phyloP scores from a whole-genome alignment of 2,888 invertebrate genomes.

The Gasteruption jaculator region DNA sequence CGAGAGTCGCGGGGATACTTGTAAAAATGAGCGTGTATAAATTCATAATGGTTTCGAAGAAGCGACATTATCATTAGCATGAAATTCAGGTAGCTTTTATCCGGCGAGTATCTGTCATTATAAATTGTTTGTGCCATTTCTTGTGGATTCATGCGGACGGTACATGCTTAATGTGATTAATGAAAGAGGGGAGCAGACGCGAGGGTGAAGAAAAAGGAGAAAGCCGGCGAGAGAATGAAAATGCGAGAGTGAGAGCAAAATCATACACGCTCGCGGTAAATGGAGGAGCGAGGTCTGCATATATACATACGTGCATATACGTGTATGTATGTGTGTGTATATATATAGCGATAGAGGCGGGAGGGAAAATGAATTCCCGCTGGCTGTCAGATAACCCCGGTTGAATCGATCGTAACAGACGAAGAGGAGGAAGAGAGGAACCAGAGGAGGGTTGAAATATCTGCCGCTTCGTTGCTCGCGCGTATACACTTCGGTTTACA shows the following conservation, averaged over 20 bases:
- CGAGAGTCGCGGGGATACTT: too few species aligned
- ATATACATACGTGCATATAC: conserved; percentile 5
- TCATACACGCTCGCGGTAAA: neutral
- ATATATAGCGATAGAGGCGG: conserved; percentile 16
- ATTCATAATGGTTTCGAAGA: neutral
- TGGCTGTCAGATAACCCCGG: conserved; percentile 40
- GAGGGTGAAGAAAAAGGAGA: conserved; percentile 12
- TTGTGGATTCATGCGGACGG: too few species aligned
- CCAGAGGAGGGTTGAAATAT: conserved; percentile 31
- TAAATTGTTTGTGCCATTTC: too few species aligned
- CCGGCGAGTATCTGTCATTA: too few species aligned
- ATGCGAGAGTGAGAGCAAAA: conserved; percentile 3
- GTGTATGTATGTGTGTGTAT: conserved; percentile 3
- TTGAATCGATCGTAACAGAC: conserved; percentile 45
- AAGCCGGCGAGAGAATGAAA: conserved; percentile 12
- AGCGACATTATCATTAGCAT: too few species aligned
- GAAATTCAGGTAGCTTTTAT: too few species aligned
- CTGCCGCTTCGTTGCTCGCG: conserved; percentile 29
- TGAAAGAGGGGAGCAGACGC: conserved; percentile 16
- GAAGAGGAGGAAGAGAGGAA: too few species aligned
- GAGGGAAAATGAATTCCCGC: conserved; percentile 42
- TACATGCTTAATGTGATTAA: conserved; percentile 25
- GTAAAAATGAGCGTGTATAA: neutral
- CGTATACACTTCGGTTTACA: too few species aligned
- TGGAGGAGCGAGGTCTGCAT: conserved; percentile 7